A percentile compares a stretch with the other conserved stretches of the same genome.
Evolutionary conservation across 92 coral and sea anemone species (phyloP).

Genomic region (Palythoa grandis): DNA sequence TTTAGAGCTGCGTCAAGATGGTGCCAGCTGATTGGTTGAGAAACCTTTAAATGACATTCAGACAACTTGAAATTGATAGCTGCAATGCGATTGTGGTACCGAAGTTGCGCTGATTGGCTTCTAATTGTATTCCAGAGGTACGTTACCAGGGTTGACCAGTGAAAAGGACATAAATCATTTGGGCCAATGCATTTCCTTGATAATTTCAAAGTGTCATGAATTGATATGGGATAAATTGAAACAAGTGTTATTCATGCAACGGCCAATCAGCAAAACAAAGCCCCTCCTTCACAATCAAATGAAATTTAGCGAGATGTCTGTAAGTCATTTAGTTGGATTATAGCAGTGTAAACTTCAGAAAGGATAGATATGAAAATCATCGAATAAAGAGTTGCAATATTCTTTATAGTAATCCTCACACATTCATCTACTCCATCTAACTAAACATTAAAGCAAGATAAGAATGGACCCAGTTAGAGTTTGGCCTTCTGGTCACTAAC

Average conservation of each 20-base stretch:
- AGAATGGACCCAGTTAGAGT: slow-evolving; percentile 6
- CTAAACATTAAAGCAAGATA: not conserved
- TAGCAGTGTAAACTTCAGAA: slow-evolving; percentile 13
- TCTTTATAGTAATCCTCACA: not conserved
- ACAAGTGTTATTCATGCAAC: slow-evolving; percentile 2
- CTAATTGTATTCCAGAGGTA: slow-evolving; percentile 44
- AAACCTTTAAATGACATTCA: slow-evolving; percentile 72
- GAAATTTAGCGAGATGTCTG: slow-evolving; percentile 19
- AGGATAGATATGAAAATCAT: not conserved
- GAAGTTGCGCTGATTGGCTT: slow-evolving; percentile 61
- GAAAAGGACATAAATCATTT: slow-evolving; percentile 67
- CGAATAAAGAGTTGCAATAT: slow-evolving; percentile 15
- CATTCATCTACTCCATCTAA: slow-evolving; percentile 30
- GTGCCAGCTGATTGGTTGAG: slow-evolving; percentile 78
- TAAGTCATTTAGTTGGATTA: slow-evolving; percentile 28
- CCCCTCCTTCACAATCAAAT: slow-evolving; percentile 41
- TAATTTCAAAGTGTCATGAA: slow-evolving; percentile 40
- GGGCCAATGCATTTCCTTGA: slow-evolving; percentile 60
- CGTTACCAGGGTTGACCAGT: slow-evolving; percentile 72
- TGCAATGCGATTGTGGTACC: slow-evolving; percentile 57
- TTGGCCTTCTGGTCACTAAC: not conserved
- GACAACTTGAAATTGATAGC: slow-evolving; percentile 74
- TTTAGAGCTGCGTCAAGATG: slow-evolving; percentile 64
- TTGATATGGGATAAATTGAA: not conserved
- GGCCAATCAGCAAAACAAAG: not conserved